Evolutionary conservation across 1,140 invertebrate species (phyloP).

Genomic region (Asbolus verrucosus): DNA sequence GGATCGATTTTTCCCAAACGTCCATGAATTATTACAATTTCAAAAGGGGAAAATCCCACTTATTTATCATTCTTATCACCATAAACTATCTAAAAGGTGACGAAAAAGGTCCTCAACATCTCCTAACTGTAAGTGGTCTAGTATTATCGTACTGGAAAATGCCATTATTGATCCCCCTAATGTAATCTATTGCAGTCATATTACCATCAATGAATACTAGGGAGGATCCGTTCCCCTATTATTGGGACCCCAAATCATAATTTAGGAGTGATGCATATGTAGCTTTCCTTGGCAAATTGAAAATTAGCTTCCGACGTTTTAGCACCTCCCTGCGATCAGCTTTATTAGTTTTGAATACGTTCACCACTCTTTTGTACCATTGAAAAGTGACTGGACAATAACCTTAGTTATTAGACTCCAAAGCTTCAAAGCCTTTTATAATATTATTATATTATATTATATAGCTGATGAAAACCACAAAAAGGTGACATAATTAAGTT

Average conservation of each 20-base stretch:
- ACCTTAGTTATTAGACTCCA: no score
- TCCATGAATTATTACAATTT: slow-evolving; percentile 27
- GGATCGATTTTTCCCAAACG: no score
- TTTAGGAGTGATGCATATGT: slow-evolving; percentile 15
- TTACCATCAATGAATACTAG: slow-evolving; percentile 27
- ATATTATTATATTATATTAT: no score
- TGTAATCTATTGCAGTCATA: slow-evolving; percentile 31
- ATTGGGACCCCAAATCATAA: slow-evolving; percentile 16
- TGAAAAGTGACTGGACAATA: no score
- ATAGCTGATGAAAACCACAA: no score
- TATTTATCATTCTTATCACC: background rate
- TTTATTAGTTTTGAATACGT: no score
- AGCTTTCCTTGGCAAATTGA: slow-evolving; percentile 14
- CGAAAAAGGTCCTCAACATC: slow-evolving; percentile 5
- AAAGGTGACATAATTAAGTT: no score
- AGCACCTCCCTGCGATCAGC: background rate
- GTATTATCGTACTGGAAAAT: slow-evolving; percentile 26
- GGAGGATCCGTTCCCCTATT: slow-evolving; percentile 10
- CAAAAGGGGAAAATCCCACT: background rate
- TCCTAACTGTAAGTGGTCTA: slow-evolving; percentile 14
- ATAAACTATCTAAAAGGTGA: background rate
- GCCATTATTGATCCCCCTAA: slow-evolving; percentile 17
- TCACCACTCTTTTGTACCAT: no score
- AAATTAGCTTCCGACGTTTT: slow-evolving; percentile 1
- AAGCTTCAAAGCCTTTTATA: no score